These are phyloP conservation scores for Illadopsis cleaveri DNA, from an alignment of 2,113 vertebrate genomes.

Conservation along the genomic window DNA sequence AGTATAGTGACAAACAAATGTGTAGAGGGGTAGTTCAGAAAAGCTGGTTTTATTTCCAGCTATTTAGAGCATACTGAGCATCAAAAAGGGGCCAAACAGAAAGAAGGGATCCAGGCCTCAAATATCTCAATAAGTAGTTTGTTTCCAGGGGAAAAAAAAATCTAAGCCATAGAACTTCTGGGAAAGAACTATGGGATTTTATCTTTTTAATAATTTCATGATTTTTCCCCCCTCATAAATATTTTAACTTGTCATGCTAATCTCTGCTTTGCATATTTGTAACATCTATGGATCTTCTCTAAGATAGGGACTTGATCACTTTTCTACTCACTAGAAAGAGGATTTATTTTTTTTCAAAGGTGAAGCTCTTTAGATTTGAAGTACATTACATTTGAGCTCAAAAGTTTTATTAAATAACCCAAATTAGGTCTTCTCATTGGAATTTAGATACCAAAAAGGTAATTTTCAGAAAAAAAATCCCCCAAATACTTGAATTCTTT, in stretches of 20 bases:
- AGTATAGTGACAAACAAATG: background rate
- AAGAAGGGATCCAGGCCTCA: background rate
- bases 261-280: background rate
- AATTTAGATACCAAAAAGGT: background rate
- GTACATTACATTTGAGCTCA: background rate
- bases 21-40: background rate
- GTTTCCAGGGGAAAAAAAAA: background rate
- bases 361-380: background rate
- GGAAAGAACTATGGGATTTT: rapidly evolving
- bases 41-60: background rate
- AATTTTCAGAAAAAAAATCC: background rate
- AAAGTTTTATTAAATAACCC: background rate
- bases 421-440: background rate
- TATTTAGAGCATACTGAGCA: background rate
- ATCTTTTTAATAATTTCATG: background rate
- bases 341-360: background rate
- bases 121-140: background rate
- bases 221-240: background rate
- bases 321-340: background rate
- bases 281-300: background rate
- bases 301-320: background rate
- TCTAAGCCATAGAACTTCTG: background rate
- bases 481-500: background rate
- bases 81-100: background rate
- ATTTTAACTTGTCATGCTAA: background rate